Evolutionary conservation across 2,888 invertebrate species (phyloP), one percentile per base, ranked within the genome.

Genomic region (Sceliomorpha sp.): DNA sequence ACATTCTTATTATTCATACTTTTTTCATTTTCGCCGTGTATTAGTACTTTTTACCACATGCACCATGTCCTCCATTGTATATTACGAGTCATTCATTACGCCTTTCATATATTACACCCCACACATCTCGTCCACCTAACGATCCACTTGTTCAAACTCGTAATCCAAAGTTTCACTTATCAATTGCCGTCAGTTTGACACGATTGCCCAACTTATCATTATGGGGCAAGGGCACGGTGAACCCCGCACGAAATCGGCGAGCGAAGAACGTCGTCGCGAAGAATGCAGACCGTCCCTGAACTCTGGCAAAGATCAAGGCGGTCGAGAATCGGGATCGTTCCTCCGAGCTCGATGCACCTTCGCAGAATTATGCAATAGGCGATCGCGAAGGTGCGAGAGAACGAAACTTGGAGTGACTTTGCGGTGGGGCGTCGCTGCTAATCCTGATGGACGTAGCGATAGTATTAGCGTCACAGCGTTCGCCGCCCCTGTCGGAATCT

Each of bases 371-470:
- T 64, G 75, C 70, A 77, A 79, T 66, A 36, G 34, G 26, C 39
- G 39, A 13, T 36, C 36, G n/a, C n/a, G 12, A 15, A 20, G 39
- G 39, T 10, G 39, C 24, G 39, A 39, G 24, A 39, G 8, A 9
- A 24, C 24, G 13, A 13, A 14, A 36, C 36, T 14, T 17, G 3
- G 14, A 13, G 24, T n/a, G 39, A 17, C 26, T 44, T 56, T 45
- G 58, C 62, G 60, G 47, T 31, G 26, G 32, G 36, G 27, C 24
- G 36, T 53, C 20, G 39, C 17, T 13, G 14, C 76, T 83, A 81
- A 84, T 83, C 79, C 80, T 77, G 83, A 83, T 79, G 78, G 79
- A 81, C 80, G 74, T 78, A 63, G 75, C 78, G 80, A 78, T 78
- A 75, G 82, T 70, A 80, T 80, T 78, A 81, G 78, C 78, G 79